These are phyloP conservation scores for Plutomurus gul DNA, from an alignment of 1,140 invertebrate species.

Conservation along the genomic window DNA sequence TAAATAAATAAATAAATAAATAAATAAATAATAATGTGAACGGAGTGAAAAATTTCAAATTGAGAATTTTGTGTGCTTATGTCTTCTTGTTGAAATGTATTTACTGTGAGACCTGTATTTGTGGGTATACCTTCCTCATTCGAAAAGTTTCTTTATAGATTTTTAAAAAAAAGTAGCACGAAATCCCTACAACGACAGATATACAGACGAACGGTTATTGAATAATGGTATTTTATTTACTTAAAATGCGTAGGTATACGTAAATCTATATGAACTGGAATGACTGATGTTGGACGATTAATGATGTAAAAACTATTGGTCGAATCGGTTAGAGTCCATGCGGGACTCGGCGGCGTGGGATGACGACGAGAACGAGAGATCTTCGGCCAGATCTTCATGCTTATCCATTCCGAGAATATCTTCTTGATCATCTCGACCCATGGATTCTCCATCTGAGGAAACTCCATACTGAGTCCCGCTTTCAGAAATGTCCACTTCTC, in stretches of 20 bases:
- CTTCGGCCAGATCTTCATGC: slow-evolving; percentile 52
- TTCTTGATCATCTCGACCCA: slow-evolving; percentile 47
- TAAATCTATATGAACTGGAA: slow-evolving; percentile 8
- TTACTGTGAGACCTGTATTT: too few relatives aligned
- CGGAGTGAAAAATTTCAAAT: too few relatives aligned
- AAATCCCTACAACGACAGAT: too few relatives aligned
- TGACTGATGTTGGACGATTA: slow-evolving; percentile 29
- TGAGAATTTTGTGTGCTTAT: too few relatives aligned
- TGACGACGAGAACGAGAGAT: slow-evolving; percentile 52
- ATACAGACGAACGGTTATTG: too few relatives aligned
- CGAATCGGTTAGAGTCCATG: slow-evolving; percentile 41
- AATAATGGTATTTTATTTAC: not conserved
- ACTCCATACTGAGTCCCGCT: slow-evolving; percentile 42
- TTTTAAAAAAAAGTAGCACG: too few relatives aligned
- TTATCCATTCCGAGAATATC: slow-evolving; percentile 41
- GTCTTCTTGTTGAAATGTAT: too few relatives aligned
- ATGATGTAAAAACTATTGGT: slow-evolving; percentile 43
- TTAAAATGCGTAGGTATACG: not conserved
- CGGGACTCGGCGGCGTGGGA: slow-evolving; percentile 41
- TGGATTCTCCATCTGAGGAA: slow-evolving; percentile 50
- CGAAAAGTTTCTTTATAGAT: too few relatives aligned
- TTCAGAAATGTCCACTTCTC: slow-evolving; percentile 46
- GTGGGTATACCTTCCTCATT: too few relatives aligned
- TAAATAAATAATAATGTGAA: too few relatives aligned
- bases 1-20: too few relatives aligned